Conservation (phyloP, 2,113 vertebrate genomes). For the Albula glossodonta region DNA sequence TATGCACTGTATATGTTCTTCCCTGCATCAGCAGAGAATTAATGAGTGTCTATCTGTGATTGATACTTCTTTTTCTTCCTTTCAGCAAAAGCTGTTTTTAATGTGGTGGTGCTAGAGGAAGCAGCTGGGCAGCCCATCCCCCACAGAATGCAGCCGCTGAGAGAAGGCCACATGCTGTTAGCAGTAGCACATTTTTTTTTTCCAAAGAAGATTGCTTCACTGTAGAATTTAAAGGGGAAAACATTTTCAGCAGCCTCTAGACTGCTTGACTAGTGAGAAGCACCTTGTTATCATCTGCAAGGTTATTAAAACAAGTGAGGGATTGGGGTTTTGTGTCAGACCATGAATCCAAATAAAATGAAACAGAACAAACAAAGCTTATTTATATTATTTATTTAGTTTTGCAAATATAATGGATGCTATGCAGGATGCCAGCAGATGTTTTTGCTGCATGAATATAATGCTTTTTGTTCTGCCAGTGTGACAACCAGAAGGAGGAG, state of each 20-base stretch:
- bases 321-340: slow-evolving; percentile 4
- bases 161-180: slow-evolving; percentile 44
- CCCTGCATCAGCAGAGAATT: slow-evolving; percentile 40
- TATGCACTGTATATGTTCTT: slow-evolving; percentile 25
- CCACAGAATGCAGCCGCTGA: slow-evolving; percentile 25
- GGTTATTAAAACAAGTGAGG: background rate
- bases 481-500: background rate
- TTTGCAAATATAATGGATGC: background rate
- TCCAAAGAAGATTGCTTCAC: slow-evolving; percentile 27
- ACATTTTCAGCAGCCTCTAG: slow-evolving; percentile 23
- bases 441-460: background rate
- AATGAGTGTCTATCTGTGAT: slow-evolving; percentile 39
- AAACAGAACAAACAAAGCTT: background rate
- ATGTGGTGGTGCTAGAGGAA: slow-evolving; percentile 31
- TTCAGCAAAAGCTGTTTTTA: slow-evolving; percentile 48
- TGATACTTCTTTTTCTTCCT: slow-evolving; percentile 36
- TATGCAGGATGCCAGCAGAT: background rate
- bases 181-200: slow-evolving; percentile 26
- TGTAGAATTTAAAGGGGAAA: slow-evolving; percentile 38
- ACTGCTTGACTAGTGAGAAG: background rate
- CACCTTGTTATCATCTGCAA: background rate
- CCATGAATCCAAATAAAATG: background rate
- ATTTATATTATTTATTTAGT: background rate
- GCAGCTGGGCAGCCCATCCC: slow-evolving; percentile 50
- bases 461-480: background rate